Evolutionary conservation across 2,888 invertebrate genomes (phyloP).

Genomic region (Drosophila gaucha): DNA sequence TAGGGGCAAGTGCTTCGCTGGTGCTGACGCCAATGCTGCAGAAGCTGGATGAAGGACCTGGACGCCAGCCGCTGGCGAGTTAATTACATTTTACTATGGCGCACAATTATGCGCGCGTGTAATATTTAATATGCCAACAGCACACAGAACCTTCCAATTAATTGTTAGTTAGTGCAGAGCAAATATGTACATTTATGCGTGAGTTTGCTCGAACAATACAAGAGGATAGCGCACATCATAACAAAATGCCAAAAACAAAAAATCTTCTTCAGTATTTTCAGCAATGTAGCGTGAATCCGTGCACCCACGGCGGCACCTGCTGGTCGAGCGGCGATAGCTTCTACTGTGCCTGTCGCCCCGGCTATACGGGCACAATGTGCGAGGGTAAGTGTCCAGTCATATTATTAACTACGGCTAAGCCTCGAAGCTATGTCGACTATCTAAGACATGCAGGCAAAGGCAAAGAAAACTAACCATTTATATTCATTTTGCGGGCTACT

Average conservation of each 20-base stretch:
- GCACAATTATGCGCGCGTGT: slow-evolving; percentile 54
- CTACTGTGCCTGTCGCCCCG: slow-evolving; percentile 92
- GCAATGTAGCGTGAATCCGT: slow-evolving; percentile 90
- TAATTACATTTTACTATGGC: slow-evolving; percentile 74
- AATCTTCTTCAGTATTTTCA: slow-evolving; percentile 82
- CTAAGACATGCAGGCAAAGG: slow-evolving; percentile 1
- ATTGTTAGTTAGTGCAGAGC: slow-evolving; percentile 58
- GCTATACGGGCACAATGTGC: slow-evolving; percentile 92
- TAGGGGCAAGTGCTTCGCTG: slow-evolving; percentile 13
- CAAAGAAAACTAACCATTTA: slow-evolving; percentile 41
- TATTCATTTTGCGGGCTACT: slow-evolving; percentile 54
- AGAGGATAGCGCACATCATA: neutral
- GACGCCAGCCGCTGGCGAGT: slow-evolving; percentile 65
- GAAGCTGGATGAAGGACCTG: slow-evolving; percentile 18
- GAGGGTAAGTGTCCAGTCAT: slow-evolving; percentile 86
- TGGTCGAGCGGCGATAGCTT: slow-evolving; percentile 91
- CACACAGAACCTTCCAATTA: slow-evolving; percentile 52
- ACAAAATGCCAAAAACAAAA: slow-evolving; percentile 40
- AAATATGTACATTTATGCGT: slow-evolving; percentile 20
- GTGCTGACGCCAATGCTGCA: neutral
- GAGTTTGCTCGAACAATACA: slow-evolving; percentile 1
- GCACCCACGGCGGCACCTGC: slow-evolving; percentile 91
- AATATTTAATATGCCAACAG: slow-evolving; percentile 70
- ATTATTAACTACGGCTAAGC: neutral
- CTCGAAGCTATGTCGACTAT: slow-evolving; percentile 4